These are phyloP conservation scores for Plebejus anna DNA, from an alignment of 2,888 invertebrate species.

Conservation along the genomic window DNA sequence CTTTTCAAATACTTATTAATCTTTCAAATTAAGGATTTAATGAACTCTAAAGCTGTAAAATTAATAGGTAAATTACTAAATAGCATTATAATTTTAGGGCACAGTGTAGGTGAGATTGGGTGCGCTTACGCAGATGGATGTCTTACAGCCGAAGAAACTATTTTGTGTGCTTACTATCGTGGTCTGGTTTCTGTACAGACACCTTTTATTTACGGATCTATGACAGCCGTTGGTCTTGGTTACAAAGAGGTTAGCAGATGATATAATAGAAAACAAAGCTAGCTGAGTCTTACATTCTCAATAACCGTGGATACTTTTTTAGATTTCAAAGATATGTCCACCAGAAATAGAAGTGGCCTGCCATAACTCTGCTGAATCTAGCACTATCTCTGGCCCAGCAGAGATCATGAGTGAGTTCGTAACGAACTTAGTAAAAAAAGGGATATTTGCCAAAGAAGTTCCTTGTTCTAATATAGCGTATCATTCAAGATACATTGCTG, in stretches of 20 bases:
- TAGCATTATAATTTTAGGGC: background rate
- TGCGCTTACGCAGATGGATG: slow-evolving; percentile 62
- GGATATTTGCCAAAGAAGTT: slow-evolving; percentile 33
- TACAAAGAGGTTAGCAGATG: slow-evolving; percentile 27
- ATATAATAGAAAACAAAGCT: background rate
- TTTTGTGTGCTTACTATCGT: slow-evolving; percentile 88
- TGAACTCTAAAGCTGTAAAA: too few species aligned
- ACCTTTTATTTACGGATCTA: slow-evolving; percentile 84
- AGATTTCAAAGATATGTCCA: slow-evolving; percentile 24
- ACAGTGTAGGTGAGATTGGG: slow-evolving; percentile 22
- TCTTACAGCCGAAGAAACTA: slow-evolving; percentile 89
- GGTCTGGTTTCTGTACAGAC: slow-evolving; percentile 84
- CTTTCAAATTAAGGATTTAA: too few species aligned
- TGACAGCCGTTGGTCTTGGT: slow-evolving; percentile 89
- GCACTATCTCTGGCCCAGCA: slow-evolving; percentile 87
- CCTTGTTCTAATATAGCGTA: slow-evolving; percentile 28
- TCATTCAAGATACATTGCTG: slow-evolving; percentile 27
- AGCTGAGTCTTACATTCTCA: too few species aligned
- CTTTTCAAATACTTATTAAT: too few species aligned
- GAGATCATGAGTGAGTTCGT: slow-evolving; percentile 64
- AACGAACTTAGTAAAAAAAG: background rate
- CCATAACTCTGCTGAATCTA: slow-evolving; percentile 87
- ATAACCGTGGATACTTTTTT: slow-evolving; percentile 42
- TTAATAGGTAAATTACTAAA: too few species aligned
- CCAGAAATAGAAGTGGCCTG: slow-evolving; percentile 84